A percentile compares a stretch with the other conserved stretches of the same genome.
These are phyloP conservation scores for Oreochromis aureus DNA, from an alignment of 2,113 vertebrate species.

Conservation along the genomic window DNA sequence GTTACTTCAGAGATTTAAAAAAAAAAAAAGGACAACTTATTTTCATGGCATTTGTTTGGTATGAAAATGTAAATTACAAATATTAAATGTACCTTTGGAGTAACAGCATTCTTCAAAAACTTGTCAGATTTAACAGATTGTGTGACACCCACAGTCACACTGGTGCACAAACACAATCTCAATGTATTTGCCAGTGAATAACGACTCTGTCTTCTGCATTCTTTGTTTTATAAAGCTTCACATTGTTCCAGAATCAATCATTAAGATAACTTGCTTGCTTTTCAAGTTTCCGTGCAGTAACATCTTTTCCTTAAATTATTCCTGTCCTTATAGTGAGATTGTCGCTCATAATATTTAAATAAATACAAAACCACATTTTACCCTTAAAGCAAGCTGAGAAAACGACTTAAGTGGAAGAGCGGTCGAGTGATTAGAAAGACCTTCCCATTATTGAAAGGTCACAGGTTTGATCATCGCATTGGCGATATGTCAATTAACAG, in stretches of 20 bases:
- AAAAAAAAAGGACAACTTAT: not conserved
- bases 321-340: not conserved
- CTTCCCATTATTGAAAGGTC: slow-evolving; percentile 48
- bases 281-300: not conserved
- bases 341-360: not conserved
- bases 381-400: not conserved
- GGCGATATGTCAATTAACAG: slow-evolving; percentile 39
- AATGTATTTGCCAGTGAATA: not conserved
- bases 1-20: not conserved
- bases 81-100: slow-evolving; percentile 20
- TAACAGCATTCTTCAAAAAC: not conserved
- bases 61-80: not conserved
- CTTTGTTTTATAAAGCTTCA: not conserved
- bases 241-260: slow-evolving; percentile 8
- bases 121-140: slow-evolving; percentile 36
- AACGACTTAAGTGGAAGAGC: not conserved
- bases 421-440: slow-evolving; percentile 36
- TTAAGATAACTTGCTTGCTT: not conserved
- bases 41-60: not conserved
- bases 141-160: not conserved
- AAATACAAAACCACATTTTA: not conserved
- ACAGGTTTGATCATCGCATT: slow-evolving; percentile 16
- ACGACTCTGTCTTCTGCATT: not conserved
- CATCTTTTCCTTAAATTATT: slow-evolving; percentile 1
- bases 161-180: not conserved